These are phyloP conservation scores for Orchestia grillus DNA, from an alignment of 1,140 invertebrate species.

Conservation along the genomic window DNA sequence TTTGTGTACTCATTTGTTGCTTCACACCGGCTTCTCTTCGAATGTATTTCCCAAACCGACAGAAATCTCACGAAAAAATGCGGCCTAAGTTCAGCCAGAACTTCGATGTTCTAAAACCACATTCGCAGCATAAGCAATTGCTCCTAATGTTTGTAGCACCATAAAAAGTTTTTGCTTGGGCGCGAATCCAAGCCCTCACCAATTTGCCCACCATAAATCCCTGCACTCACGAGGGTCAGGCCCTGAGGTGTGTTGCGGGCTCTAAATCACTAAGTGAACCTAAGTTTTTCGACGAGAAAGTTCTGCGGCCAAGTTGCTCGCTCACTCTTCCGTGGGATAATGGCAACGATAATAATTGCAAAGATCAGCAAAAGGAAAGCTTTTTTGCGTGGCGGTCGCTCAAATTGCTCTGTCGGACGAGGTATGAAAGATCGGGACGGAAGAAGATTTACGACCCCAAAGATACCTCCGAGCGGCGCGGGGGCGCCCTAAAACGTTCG, in stretches of 20 bases:
- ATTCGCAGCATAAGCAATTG: neutral
- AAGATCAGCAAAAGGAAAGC: constrained; percentile 35
- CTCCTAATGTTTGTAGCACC: neutral
- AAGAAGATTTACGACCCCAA: constrained; percentile 1
- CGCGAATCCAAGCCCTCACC: neutral
- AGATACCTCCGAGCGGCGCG: neutral
- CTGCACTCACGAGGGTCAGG: neutral
- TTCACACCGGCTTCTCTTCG: no score
- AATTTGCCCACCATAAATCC: neutral
- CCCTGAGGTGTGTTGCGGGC: neutral
- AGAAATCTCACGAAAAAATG: no score
- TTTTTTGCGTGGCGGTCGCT: neutral
- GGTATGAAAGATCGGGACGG: neutral
- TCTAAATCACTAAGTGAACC: neutral
- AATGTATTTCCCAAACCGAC: no score
- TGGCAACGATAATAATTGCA: constrained; percentile 27
- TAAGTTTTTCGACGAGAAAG: neutral
- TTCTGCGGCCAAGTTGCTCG: neutral
- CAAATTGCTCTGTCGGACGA: constrained; percentile 24
- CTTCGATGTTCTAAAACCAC: no score
- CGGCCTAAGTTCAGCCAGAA: no score
- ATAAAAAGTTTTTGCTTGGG: neutral
- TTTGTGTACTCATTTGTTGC: no score
- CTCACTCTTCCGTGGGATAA: neutral
- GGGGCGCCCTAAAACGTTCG: neutral